Evolutionary conservation across 2,888 invertebrate species (phyloP).

Genomic region (Limnephilus auricula): DNA sequence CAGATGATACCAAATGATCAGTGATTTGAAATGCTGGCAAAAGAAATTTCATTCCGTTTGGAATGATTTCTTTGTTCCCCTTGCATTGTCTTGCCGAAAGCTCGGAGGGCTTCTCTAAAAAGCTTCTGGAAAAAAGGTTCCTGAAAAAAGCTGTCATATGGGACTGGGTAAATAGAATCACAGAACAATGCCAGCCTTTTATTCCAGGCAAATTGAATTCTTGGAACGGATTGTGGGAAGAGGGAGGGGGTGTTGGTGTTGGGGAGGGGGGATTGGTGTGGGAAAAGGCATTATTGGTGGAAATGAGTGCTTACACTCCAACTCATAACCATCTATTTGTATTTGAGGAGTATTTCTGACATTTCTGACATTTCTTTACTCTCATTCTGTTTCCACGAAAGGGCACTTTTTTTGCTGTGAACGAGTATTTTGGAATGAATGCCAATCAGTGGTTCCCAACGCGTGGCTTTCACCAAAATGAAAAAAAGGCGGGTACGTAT

Average conservation of each 20-base stretch:
- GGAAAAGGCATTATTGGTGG: neutral
- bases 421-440: neutral
- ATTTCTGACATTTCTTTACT: neutral
- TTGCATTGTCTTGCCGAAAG: neutral
- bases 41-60: neutral
- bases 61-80: neutral
- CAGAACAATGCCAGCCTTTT: neutral
- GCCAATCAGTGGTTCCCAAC: neutral
- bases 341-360: neutral
- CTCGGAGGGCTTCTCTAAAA: neutral
- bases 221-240: neutral
- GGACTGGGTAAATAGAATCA: neutral
- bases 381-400: neutral
- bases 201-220: slow-evolving; percentile 2
- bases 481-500: too few species aligned
- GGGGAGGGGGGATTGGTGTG: neutral
- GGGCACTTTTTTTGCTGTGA: neutral
- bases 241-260: neutral
- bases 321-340: neutral
- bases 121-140: neutral
- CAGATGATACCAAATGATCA: neutral
- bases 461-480: too few species aligned
- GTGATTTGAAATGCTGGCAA: neutral
- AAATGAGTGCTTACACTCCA: neutral
- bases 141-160: slow-evolving; percentile 2